Conservation (phyloP, 2,888 invertebrate genomes). For the Limnephilus marmoratus region DNA sequence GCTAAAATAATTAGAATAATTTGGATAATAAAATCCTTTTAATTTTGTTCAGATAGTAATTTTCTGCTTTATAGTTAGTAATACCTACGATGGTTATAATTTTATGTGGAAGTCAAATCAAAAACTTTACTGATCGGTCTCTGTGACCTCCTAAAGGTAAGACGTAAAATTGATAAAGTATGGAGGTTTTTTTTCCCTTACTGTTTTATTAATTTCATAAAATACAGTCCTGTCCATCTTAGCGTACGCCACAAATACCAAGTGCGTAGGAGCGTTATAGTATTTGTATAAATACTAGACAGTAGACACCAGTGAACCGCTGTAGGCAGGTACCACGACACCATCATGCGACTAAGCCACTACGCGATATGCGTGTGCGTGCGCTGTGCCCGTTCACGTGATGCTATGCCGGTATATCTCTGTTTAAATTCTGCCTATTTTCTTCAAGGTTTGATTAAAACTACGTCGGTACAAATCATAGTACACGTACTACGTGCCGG, state of each 20-base stretch:
- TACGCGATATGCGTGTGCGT: background rate
- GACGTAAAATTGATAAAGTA: no score
- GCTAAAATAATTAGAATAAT: no score
- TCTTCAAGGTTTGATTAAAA: background rate
- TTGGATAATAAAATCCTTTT: no score
- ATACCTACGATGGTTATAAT: no score
- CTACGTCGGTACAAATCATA: background rate
- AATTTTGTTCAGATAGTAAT: no score
- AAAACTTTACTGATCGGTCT: no score
- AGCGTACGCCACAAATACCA: no score
- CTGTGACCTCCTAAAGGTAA: no score
- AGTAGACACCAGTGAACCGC: background rate
- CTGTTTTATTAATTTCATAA: background rate
- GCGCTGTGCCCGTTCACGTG: background rate
- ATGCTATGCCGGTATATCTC: background rate
- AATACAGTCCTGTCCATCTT: background rate
- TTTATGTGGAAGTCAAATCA: no score
- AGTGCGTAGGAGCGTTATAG: background rate
- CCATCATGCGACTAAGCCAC: no score
- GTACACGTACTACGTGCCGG: background rate
- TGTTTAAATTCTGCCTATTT: background rate
- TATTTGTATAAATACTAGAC: background rate
- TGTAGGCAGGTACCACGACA: background rate
- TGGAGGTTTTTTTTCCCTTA: background rate
- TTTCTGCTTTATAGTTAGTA: no score